phyloP scores from a whole-genome alignment of 2,797 vertebrate genomes.

The Phataginus tetradactyla region DNA sequence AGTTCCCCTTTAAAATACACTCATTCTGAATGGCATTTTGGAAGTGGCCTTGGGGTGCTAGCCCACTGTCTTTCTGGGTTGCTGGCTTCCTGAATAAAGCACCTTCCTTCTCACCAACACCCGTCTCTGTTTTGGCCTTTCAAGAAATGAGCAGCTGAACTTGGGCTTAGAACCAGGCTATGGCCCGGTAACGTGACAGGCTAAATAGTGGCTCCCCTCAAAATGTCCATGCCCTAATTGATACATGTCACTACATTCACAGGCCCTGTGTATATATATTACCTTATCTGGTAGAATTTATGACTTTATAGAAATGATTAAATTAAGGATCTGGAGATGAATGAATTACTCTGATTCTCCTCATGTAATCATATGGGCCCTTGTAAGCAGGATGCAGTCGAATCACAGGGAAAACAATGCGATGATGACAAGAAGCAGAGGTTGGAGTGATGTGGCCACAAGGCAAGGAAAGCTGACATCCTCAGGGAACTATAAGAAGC shows the following conservation, averaged over 20 bases:
- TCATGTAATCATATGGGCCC: background rate
- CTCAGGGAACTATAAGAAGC: background rate
- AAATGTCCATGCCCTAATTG: background rate
- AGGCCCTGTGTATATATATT: background rate
- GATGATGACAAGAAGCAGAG: background rate
- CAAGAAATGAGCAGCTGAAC: too few relatives aligned
- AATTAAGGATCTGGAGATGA: background rate
- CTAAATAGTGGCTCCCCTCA: background rate
- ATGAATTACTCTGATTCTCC: background rate
- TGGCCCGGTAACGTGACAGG: background rate
- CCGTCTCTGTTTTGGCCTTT: too few relatives aligned
- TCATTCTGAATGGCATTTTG: too few relatives aligned
- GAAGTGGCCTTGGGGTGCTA: too few relatives aligned
- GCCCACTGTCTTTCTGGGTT: too few relatives aligned
- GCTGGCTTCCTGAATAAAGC: too few relatives aligned
- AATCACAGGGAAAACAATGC: background rate
- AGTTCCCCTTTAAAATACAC: too few relatives aligned
- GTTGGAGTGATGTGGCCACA: background rate
- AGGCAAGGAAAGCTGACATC: background rate
- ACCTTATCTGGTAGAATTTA: background rate
- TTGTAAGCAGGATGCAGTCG: background rate
- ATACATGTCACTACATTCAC: too few relatives aligned
- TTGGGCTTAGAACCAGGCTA: too few relatives aligned
- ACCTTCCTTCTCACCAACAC: too few relatives aligned
- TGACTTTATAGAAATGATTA: background rate